A percentile compares a stretch with the other conserved stretches of the same genome.
Evolutionary conservation across 1,140 invertebrate species (phyloP).

Genomic region (Asbolus verrucosus): DNA sequence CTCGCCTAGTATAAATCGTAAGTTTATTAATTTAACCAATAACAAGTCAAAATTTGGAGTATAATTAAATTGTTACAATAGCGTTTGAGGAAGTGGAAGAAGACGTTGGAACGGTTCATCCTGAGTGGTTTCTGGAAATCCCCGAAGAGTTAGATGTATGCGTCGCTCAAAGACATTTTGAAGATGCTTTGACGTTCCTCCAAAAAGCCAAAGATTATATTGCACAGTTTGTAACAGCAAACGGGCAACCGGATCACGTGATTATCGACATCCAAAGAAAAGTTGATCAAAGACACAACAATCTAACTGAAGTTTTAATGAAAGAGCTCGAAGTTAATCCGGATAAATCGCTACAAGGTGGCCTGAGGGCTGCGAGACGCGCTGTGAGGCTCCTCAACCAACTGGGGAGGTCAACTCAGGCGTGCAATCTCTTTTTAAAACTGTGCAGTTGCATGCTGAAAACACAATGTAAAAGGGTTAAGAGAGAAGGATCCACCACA

Average conservation of each 20-base stretch:
- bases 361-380: constrained; percentile 81
- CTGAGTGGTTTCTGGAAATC: constrained; percentile 93
- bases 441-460: constrained; percentile 87
- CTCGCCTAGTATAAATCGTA: constrained; percentile 64
- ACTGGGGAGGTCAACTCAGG: constrained; percentile 80
- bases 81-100: constrained; percentile 69
- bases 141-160: constrained; percentile 96
- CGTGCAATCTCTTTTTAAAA: constrained; percentile 88
- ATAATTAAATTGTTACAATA: too few relatives aligned
- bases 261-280: constrained; percentile 66
- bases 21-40: constrained; percentile 6
- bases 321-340: constrained; percentile 89
- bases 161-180: constrained; percentile 97
- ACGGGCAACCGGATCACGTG: constrained; percentile 63
- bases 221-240: constrained; percentile 63
- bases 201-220: constrained; percentile 78
- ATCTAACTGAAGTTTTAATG: constrained; percentile 86
- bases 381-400: constrained; percentile 90
- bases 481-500: constrained; percentile 88
- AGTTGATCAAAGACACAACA: constrained; percentile 81
- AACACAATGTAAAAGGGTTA: constrained; percentile 85
- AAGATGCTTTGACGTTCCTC: constrained; percentile 91
- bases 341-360: constrained; percentile 93
- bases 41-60: too few relatives aligned
- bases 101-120: constrained; percentile 70